phyloP scores from a whole-genome alignment of 2,113 vertebrate species.

The Merops nubicus region DNA sequence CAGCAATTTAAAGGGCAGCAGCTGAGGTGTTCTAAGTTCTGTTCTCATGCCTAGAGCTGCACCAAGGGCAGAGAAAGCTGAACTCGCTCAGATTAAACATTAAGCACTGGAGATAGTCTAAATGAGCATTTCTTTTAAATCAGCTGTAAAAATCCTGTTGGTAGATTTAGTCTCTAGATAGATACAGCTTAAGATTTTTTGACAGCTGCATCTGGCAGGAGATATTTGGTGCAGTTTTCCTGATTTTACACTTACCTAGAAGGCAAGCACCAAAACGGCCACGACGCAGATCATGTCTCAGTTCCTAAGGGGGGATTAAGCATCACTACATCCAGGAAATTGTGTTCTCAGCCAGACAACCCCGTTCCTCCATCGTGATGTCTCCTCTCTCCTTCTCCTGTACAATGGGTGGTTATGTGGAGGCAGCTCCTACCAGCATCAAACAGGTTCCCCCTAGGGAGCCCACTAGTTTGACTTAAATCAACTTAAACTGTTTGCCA shows the following conservation, averaged over 20 bases:
- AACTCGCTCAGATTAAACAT: background rate
- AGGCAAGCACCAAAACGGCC: background rate
- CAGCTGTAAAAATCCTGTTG: background rate
- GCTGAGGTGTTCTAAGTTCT: background rate
- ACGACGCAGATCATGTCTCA: fast-evolving
- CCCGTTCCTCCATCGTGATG: fast-evolving
- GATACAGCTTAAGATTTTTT: background rate
- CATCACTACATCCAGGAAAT: background rate
- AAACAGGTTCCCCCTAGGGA: background rate
- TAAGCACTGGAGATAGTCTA: background rate
- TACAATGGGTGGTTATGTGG: background rate
- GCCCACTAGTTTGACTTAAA: background rate
- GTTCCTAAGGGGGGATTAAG: background rate
- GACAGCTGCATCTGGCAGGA: background rate
- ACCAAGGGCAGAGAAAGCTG: background rate
- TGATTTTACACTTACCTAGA: background rate
- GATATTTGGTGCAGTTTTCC: background rate
- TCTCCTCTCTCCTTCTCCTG: background rate
- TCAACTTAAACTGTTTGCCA: background rate
- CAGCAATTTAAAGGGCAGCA: background rate
- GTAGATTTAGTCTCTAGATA: background rate
- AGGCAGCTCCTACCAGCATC: background rate
- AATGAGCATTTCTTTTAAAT: background rate
- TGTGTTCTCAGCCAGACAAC: background rate
- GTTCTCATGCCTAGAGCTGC: fast-evolving